These are phyloP conservation scores for Cephalopachus bancanus DNA, from an alignment of 2,797 vertebrate species.

Conservation along the genomic window DNA sequence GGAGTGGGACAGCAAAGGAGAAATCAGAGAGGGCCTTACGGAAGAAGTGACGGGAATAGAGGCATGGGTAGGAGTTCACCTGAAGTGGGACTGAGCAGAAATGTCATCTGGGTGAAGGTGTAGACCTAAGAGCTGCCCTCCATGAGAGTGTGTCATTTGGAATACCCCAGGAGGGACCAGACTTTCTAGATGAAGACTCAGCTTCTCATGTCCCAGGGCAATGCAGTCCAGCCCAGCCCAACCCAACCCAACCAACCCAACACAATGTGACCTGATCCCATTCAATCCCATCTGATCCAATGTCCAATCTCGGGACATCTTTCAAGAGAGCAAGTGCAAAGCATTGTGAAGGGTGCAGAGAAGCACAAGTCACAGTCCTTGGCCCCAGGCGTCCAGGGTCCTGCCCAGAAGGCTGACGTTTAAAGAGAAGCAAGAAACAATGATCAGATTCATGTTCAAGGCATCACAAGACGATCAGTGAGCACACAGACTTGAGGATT, in stretches of 20 bases:
- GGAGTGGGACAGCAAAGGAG: neutral
- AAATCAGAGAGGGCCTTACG: neutral
- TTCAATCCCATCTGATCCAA: no score
- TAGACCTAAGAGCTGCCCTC: neutral
- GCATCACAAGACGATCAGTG: neutral
- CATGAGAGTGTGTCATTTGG: accelerated
- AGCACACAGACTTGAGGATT: neutral
- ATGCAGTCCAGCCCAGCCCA: accelerated
- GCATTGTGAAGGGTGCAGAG: neutral
- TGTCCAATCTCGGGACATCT: neutral
- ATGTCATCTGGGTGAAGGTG: no score
- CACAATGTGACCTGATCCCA: no score
- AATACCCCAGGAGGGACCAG: neutral
- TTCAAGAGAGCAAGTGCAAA: neutral
- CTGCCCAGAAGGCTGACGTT: neutral
- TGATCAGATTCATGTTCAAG: neutral
- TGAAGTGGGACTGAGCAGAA: neutral
- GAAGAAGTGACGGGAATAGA: neutral
- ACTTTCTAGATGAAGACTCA: neutral
- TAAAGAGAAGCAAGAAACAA: neutral
- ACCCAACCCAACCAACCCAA: neutral
- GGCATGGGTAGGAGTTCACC: neutral
- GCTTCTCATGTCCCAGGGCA: neutral
- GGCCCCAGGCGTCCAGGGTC: neutral
- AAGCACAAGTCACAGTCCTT: neutral